Conservation (phyloP, 35 echinoderm and acorn worm species). For the Strongylocentrotus purpuratus region DNA sequence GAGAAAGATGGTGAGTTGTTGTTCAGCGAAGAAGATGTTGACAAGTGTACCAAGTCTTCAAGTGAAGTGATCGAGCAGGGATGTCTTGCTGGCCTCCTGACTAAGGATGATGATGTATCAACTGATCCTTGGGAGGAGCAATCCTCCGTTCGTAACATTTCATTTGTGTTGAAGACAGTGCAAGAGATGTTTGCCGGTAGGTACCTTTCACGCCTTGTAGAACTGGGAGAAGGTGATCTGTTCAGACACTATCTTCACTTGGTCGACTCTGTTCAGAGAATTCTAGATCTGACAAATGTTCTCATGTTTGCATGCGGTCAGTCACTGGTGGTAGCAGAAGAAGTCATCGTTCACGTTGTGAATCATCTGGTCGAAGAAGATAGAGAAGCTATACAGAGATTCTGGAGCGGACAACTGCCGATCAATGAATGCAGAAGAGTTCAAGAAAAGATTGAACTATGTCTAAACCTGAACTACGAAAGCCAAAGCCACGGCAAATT, state of each 20-base stretch:
- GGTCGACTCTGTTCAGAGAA: conserved; percentile 36
- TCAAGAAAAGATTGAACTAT: conserved; percentile 49
- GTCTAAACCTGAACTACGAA: conserved; percentile 59
- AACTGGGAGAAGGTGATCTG: conserved; percentile 5
- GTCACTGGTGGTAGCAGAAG: neutral
- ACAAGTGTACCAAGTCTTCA: neutral
- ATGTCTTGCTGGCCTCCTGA: conserved; percentile 44
- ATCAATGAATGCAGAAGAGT: conserved; percentile 46
- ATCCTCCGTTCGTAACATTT: neutral
- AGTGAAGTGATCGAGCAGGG: conserved; percentile 43
- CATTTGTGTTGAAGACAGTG: conserved; percentile 56
- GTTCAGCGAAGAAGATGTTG: conserved; percentile 56
- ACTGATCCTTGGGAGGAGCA: neutral
- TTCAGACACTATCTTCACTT: conserved; percentile 18
- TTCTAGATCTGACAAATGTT: conserved; percentile 49
- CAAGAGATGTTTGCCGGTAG: conserved; percentile 65
- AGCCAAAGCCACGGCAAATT: conserved; percentile 40
- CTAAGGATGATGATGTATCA: conserved; percentile 42
- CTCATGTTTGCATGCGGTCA: conserved; percentile 53
- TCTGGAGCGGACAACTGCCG: conserved; percentile 30
- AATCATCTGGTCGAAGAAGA: neutral
- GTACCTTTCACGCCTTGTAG: conserved; percentile 45
- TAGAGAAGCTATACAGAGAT: conserved; percentile 35
- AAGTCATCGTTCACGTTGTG: conserved; percentile 35
- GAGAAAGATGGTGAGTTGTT: conserved; percentile 43